Percentiles rank a stretch among this genome's conserved stretches.
Conservation (phyloP, 2,113 vertebrate species). For the Paratilapia polleni region DNA sequence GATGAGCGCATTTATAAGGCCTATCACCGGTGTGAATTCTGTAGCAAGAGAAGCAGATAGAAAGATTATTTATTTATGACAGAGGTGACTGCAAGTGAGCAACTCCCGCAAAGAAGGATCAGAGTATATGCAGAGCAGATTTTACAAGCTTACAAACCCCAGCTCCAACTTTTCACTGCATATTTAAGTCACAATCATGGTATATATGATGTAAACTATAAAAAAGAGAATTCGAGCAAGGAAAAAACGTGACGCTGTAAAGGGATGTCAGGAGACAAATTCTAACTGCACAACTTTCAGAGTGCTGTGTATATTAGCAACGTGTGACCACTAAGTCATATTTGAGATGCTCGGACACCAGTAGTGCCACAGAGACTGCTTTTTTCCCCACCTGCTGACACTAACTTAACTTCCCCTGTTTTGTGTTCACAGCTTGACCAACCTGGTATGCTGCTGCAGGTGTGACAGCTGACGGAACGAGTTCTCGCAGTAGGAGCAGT, state of each 20-base stretch:
- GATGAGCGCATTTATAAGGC: slow-evolving; percentile 85
- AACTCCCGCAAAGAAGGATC: background rate
- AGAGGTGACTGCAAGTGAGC: background rate
- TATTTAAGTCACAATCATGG: background rate
- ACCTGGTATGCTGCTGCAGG: slow-evolving; percentile 99
- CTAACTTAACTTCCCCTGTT: background rate
- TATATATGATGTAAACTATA: background rate
- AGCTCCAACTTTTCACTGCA: background rate
- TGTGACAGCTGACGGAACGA: slow-evolving; percentile 96
- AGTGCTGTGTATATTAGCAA: background rate
- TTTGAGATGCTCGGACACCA: background rate
- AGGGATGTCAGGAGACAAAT: background rate
- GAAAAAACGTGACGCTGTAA: background rate
- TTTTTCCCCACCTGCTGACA: background rate
- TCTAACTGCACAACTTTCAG: too few species aligned
- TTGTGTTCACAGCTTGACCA: slow-evolving; percentile 5
- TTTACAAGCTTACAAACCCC: background rate
- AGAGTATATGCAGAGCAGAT: background rate
- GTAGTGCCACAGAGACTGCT: background rate
- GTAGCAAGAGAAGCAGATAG: background rate
- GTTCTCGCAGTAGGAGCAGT: slow-evolving; percentile 98
- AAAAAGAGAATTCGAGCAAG: background rate
- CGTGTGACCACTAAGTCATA: background rate
- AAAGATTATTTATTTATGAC: background rate
- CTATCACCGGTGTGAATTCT: slow-evolving; percentile 86